phyloP scores from a whole-genome alignment of 2,797 vertebrate species.

The Pangasius sanitwongsei region DNA sequence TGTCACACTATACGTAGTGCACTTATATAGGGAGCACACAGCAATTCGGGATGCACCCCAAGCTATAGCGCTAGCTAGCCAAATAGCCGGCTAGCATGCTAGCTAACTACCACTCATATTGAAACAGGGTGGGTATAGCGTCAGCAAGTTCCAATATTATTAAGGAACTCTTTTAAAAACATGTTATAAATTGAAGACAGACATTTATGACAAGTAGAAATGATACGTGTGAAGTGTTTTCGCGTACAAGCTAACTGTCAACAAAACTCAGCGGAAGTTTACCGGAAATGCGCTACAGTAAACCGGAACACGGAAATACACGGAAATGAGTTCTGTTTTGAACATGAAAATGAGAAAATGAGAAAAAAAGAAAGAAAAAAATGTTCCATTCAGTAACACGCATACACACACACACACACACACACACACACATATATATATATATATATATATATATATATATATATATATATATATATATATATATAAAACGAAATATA shows the following conservation, averaged over 20 bases:
- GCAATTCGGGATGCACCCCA: not conserved
- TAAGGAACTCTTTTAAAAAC: not conserved
- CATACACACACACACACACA: not conserved
- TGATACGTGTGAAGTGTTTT: not conserved
- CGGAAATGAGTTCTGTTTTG: not conserved
- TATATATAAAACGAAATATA: too few species aligned
- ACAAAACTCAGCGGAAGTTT: constrained; percentile 54
- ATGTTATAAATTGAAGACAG: not conserved
- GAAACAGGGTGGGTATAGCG: not conserved
- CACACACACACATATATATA: too few species aligned
- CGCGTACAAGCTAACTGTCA: constrained; percentile 35
- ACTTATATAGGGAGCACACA: not conserved
- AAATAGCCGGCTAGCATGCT: constrained; percentile 64
- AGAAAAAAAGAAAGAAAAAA: not conserved
- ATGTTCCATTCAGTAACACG: not conserved
- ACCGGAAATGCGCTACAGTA: constrained; percentile 43
- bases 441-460: too few species aligned
- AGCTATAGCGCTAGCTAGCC: not conserved
- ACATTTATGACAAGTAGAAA: not conserved
- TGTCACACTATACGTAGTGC: not conserved
- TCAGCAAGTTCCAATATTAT: not conserved
- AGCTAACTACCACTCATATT: constrained; percentile 46
- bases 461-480: too few species aligned
- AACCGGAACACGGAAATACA: constrained; percentile 46
- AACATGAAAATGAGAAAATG: not conserved